Evolutionary conservation across 2,888 invertebrate genomes (phyloP), one percentile per base, ranked within the genome.

Genomic region (Alloplasta piceator): DNA sequence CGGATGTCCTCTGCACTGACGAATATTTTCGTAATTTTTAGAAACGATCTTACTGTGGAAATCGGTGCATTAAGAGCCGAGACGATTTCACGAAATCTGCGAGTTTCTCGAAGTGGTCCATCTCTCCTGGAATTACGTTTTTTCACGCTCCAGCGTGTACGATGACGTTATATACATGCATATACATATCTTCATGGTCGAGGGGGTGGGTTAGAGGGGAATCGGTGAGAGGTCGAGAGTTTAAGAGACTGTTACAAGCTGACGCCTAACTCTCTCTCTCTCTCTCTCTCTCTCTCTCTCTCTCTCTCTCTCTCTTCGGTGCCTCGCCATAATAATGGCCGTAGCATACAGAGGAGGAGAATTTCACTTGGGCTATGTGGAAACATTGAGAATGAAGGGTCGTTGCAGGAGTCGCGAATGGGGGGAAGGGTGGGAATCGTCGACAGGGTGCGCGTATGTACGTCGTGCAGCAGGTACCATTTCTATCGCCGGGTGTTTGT

Each of bases 181-280:
- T 48, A 70, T 14, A 52, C 52, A 7, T 43, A 50, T 52, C 50
- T 36, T 26, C 10, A 41, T 50, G 36, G 7, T 14, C 61, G 73
- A 60, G 63, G 50, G 64, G 7, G 38, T 56, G 63, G 70, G 77
- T 79, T 82, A 80, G 50, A 58, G 60, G 56, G 26, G 66, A 75
- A 80, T 64, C 48, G 56, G 36, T 38, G 74, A 73, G 80, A 82
- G 77, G 73, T 80, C 80, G 82, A 80, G 86, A 91, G 91, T 92
- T 92, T 91, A 92, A 92, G 92, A 92, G 92, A 92, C 90, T 89
- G 91, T 88, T 90, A 90, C 92, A 92, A 92, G 92, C 92, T 92
- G 92, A 91, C 91, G 92, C 92, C 89, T 60, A 75, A 70, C 70
- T 80, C 75, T 46, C 26, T 26, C 26, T 26, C 26, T 26, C 26